A percentile compares a stretch with the other conserved stretches of the same genome.
Conservation (phyloP, 1,140 invertebrate species). For the Melanaphis sacchari region DNA sequence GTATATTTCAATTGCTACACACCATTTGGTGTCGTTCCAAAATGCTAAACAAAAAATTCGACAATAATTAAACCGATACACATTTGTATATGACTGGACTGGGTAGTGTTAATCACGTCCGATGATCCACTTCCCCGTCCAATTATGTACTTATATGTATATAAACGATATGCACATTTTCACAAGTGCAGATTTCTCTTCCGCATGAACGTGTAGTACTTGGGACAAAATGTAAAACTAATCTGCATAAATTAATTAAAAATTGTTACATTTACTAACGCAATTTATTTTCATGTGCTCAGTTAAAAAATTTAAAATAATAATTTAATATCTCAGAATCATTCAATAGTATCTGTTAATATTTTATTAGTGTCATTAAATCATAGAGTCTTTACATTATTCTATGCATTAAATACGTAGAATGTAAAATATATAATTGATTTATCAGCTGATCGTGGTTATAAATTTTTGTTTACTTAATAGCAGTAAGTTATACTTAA, state of each 20-base stretch:
- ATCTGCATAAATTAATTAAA: background rate
- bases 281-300: background rate
- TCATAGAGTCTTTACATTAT: too few species aligned
- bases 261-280: background rate
- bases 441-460: background rate
- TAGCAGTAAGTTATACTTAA: background rate
- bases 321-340: background rate
- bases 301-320: background rate
- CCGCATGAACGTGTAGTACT: background rate
- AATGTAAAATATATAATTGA: background rate
- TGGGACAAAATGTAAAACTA: constrained; percentile 5
- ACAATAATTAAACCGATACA: background rate
- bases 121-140: background rate
- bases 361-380: background rate
- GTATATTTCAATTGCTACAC: constrained; percentile 36
- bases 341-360: background rate
- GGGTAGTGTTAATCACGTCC: constrained; percentile 6
- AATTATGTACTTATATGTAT: background rate
- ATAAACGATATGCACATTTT: background rate
- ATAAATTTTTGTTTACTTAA: background rate
- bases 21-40: constrained; percentile 40
- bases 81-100: background rate
- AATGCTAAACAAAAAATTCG: background rate
- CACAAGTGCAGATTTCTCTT: background rate
- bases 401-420: too few species aligned